These are phyloP conservation scores for Episyrphus balteatus DNA, from an alignment of 1,140 invertebrate genomes.

Conservation along the genomic window DNA sequence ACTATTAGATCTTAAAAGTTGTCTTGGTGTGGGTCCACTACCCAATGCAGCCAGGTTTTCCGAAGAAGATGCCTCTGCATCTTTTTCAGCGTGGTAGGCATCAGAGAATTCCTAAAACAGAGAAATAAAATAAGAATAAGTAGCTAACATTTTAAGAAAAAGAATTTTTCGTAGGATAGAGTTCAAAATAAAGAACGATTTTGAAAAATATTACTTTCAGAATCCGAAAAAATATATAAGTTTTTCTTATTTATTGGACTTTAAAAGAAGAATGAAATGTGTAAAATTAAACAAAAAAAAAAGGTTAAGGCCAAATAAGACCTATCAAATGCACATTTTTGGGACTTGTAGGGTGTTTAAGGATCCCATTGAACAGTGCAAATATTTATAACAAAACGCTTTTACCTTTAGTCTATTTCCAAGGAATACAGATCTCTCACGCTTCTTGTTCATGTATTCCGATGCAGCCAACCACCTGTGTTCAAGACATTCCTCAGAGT, in stretches of 20 bases:
- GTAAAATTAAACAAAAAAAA: no score
- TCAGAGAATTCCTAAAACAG: slow-evolving; percentile 55
- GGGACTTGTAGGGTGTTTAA: no score
- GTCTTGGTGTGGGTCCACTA: slow-evolving; percentile 41
- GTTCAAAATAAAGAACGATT: slow-evolving; percentile 1
- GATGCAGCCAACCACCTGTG: slow-evolving; percentile 87
- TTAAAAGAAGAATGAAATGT: no score
- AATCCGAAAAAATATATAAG: not conserved
- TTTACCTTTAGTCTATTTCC: slow-evolving; percentile 67
- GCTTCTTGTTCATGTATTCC: slow-evolving; percentile 86
- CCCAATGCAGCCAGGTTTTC: slow-evolving; percentile 39
- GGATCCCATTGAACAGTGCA: no score
- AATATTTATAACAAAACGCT: no score
- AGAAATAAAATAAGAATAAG: not conserved
- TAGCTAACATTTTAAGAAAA: not conserved
- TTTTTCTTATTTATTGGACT: no score
- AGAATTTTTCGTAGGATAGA: not conserved
- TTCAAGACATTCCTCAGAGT: slow-evolving; percentile 86
- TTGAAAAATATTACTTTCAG: slow-evolving; percentile 1
- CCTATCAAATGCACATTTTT: no score
- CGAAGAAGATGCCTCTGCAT: slow-evolving; percentile 44
- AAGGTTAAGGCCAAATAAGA: no score
- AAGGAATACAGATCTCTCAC: slow-evolving; percentile 77
- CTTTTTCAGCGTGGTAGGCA: slow-evolving; percentile 56
- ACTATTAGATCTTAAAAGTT: slow-evolving; percentile 61